Evolutionary conservation across 2,113 vertebrate species (phyloP), one percentile per base, ranked within the genome.

Genomic region (Ptyas mucosa): DNA sequence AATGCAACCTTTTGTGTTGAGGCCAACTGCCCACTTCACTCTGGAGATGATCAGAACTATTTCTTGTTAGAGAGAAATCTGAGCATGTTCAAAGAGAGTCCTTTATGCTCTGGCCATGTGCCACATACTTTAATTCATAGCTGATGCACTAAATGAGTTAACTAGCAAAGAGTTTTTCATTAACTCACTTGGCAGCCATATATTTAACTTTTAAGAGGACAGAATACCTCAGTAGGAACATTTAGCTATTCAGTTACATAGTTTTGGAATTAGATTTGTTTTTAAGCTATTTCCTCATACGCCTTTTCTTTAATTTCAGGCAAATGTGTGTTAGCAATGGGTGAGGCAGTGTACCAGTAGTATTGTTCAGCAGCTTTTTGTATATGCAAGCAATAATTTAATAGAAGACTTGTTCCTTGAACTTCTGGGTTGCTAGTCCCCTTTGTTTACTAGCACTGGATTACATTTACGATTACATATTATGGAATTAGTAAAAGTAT

Each of bases 111-210:
- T 94, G 96, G 96, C 96, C 87, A 69, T 0, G 0, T 94, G 96
- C 96, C 95, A 95, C 29, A 10, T 90, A 49, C 91, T 93, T 93
- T 94, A 96, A 96, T 96, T 95, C 94, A 96, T 91, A 95, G 95
- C 96, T 89, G 94, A 94, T 94, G 86, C 93, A 89, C 94, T 95
- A 95, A 96, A 96, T 96, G 96, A 96, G 96, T 97, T 96, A 97
- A 95, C 96, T 96, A 95, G 94, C 92, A 93, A 94, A 96, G 95
- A 95, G 96, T 96, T 97, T 96, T 96, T 96, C 96, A 97, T 96
- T 97, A 97, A 96, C 96, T 96, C 53, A 18, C 93, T 95, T 96
- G 94, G 96, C 96, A 97, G 95, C 94, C 94, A 43, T 94, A 81
- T 88, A 91, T 93, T 95, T 91, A 29, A 49, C 91, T 92, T 92